Conservation (phyloP, 2,888 invertebrate genomes). For the Blomia tropicalis region DNA sequence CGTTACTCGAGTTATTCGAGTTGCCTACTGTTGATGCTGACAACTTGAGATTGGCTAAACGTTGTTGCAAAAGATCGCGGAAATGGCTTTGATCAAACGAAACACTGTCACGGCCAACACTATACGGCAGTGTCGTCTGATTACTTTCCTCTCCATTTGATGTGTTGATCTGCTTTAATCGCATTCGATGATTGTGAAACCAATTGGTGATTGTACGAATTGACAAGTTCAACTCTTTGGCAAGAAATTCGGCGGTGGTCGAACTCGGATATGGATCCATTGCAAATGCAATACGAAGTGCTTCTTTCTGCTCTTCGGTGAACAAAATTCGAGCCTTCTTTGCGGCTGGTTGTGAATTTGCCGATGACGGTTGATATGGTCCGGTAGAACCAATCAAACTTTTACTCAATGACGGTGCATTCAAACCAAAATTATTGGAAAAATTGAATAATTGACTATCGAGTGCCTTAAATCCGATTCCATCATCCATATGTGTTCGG, state of each 20-base stretch:
- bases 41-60: constrained; percentile 60
- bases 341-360: constrained; percentile 44
- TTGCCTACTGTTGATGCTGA: not conserved
- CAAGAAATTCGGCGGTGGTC: constrained; percentile 84
- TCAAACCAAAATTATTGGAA: constrained; percentile 24
- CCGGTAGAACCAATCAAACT: not conserved
- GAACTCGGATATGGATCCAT: constrained; percentile 94
- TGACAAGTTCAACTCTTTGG: constrained; percentile 71
- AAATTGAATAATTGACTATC: constrained; percentile 28
- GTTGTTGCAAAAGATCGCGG: constrained; percentile 67
- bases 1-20: constrained; percentile 1
- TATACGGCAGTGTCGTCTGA: constrained; percentile 37
- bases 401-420: not conserved
- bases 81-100: constrained; percentile 77
- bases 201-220: constrained; percentile 95
- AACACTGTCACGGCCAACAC: constrained; percentile 30
- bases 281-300: constrained; percentile 76
- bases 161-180: constrained; percentile 55
- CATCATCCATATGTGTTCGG: constrained; percentile 35
- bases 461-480: constrained; percentile 28
- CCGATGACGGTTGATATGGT: not conserved
- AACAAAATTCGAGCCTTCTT: constrained; percentile 89
- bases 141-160: constrained; percentile 15
- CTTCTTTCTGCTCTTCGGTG: constrained; percentile 96
- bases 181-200: constrained; percentile 99